Evolutionary conservation across 2,888 invertebrate genomes (phyloP).

Genomic region (Drosophila atripex): DNA sequence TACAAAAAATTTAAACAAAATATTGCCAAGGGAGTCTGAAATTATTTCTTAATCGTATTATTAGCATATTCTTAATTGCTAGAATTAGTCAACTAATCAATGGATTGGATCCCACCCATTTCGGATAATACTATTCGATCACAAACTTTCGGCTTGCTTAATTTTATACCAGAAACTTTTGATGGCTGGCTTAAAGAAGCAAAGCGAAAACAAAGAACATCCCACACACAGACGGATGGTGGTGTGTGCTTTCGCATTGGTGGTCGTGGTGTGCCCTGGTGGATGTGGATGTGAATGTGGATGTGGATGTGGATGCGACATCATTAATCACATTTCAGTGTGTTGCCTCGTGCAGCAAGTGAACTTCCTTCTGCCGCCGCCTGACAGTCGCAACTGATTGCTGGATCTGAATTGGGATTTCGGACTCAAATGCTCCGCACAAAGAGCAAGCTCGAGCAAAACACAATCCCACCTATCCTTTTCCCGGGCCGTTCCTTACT

Average conservation of each 20-base stretch:
- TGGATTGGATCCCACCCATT: constrained; percentile 43
- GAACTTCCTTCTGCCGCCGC: constrained; percentile 82
- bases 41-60: constrained; percentile 5
- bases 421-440: constrained; percentile 68
- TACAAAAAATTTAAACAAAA: not conserved
- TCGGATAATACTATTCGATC: constrained; percentile 21
- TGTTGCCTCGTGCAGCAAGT: constrained; percentile 81
- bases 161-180: constrained; percentile 56
- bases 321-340: constrained; percentile 83
- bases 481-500: constrained; percentile 10
- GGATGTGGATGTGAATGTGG: constrained; percentile 41
- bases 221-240: constrained; percentile 25
- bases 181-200: constrained; percentile 68
- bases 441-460: constrained; percentile 49
- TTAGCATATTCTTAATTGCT: constrained; percentile 27
- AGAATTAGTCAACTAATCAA: constrained; percentile 54
- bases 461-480: constrained; percentile 21
- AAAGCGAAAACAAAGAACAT: constrained; percentile 52
- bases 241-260: constrained; percentile 32
- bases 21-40: no score
- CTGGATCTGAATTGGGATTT: constrained; percentile 82
- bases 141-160: constrained; percentile 32
- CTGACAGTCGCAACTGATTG: constrained; percentile 83
- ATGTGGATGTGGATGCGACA: constrained; percentile 50
- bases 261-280: constrained; percentile 80